Evolutionary conservation across 1,140 invertebrate species (phyloP), one percentile per base, ranked within the genome.

Genomic region (Leptinotarsa lineolata): DNA sequence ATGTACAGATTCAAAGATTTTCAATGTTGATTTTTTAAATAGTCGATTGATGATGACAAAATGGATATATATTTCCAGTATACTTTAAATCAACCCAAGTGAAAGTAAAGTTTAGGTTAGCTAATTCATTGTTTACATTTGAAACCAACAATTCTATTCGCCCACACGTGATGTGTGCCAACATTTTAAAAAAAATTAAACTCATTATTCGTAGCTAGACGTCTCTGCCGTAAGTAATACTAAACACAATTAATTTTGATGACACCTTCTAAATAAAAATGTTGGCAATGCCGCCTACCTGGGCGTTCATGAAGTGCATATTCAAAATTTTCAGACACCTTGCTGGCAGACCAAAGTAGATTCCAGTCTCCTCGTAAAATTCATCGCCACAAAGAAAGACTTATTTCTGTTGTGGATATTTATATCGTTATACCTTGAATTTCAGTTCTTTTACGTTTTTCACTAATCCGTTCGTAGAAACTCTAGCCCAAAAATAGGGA

Each of bases 281-380:
- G 48, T 54, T 54, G 48, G 48, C 48, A 54, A 54, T 54, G 16
- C 48, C 48, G 48, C 48, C 48, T 54, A 54, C 48, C 48, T 54
- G 48, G 48, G 48, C 15, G 48, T 54, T 16, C 48, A 16, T 54
- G 48, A 54, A 39, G 11, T 39, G 48, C 48, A 54, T 54, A 54
- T 54, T 54, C 48, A 54, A 54, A 54, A 54, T 54, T 54, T 54
- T 54, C 48, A 54, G 48, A 54, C 48, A 54, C 48, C 48, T 54
- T 54, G 48, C 48, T 54, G 48, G 48, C 48, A 54, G 15, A 54
- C 48, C 12, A 8, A 12, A 54, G 48, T 54, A 54, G 48, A 54
- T 54, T 54, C 48, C 48, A 54, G 48, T 54, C 48, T 15, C 48
- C 48, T 54, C n/a, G 15, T 54, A 16, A 54, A 54, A 54, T 54